These are phyloP conservation scores for Megamerina dolium DNA, from an alignment of 2,888 invertebrate genomes.

Conservation along the genomic window DNA sequence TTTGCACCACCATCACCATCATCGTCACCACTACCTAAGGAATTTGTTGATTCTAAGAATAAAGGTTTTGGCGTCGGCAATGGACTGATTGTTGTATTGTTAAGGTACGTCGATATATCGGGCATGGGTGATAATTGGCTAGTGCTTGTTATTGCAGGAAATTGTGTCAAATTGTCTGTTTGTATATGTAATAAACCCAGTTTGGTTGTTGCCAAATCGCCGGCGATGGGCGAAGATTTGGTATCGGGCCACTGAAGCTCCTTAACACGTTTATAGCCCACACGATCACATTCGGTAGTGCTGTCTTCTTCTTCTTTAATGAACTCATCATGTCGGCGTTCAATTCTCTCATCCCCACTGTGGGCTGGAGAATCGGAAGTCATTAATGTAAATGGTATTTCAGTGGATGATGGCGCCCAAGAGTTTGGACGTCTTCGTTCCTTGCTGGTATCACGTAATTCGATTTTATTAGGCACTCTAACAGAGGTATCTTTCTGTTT, in stretches of 20 bases:
- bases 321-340: slow-evolving; percentile 5
- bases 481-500: slow-evolving; percentile 29
- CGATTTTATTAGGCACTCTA: slow-evolving; percentile 16
- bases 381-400: slow-evolving; percentile 44
- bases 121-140: slow-evolving; percentile 36
- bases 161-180: slow-evolving; percentile 15
- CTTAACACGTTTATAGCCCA: slow-evolving; percentile 23
- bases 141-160: slow-evolving; percentile 32
- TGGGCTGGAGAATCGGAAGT: slow-evolving; percentile 31
- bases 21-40: slow-evolving; percentile 18
- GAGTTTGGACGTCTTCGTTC: slow-evolving; percentile 35
- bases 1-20: slow-evolving; percentile 17
- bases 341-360: slow-evolving; percentile 34
- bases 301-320: slow-evolving; percentile 31
- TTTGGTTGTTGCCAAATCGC: slow-evolving; percentile 21
- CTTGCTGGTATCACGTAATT: slow-evolving; percentile 14
- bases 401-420: slow-evolving; percentile 37
- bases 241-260: slow-evolving; percentile 25
- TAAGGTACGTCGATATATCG: slow-evolving; percentile 29
- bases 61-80: slow-evolving; percentile 26
- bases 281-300: slow-evolving; percentile 36
- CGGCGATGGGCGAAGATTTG: slow-evolving; percentile 22
- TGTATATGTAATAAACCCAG: slow-evolving; percentile 22
- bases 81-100: slow-evolving; percentile 30
- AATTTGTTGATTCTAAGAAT: slow-evolving; percentile 30